Evolutionary conservation across 2,113 vertebrate species (phyloP).

Genomic region (Anthoscopus minutus): DNA sequence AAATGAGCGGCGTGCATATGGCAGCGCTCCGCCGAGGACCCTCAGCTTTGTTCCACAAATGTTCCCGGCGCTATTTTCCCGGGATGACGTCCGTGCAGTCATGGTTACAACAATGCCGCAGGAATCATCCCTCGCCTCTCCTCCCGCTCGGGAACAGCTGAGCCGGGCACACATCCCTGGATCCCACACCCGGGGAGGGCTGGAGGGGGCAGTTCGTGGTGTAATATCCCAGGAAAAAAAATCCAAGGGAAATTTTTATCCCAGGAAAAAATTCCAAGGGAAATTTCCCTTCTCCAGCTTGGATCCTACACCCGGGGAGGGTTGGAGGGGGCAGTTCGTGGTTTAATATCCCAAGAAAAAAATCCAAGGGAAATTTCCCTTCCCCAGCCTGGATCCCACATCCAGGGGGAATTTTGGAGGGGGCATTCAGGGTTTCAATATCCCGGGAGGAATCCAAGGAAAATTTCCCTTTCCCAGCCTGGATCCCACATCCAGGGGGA

Average conservation of each 20-base stretch:
- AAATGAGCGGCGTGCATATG: neutral
- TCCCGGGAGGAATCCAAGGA: neutral
- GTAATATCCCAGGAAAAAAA: too few species aligned
- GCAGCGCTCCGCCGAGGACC: neutral
- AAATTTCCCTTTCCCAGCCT: neutral
- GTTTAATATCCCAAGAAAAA: neutral
- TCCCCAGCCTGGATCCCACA: neutral
- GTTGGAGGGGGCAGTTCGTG: accelerated
- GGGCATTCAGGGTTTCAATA: neutral
- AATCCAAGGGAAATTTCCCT: neutral
- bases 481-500: neutral
- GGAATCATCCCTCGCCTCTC: constrained; percentile 25
- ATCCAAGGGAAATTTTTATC: too few species aligned
- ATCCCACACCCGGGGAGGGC: accelerated
- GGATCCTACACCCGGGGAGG: neutral
- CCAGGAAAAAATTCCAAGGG: too few species aligned
- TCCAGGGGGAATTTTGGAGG: too few species aligned
- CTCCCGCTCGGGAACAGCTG: neutral
- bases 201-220: neutral
- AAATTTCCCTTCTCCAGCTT: neutral
- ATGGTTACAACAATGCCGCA: constrained; percentile 60
- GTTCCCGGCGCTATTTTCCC: constrained; percentile 25
- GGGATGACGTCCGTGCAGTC: constrained; percentile 63
- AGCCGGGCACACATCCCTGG: neutral
- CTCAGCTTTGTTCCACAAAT: constrained; percentile 39